A percentile compares a stretch with the other conserved stretches of the same genome.
These are phyloP conservation scores for Eudasyphora cyanicolor DNA, from an alignment of 2,888 invertebrate species.

Conservation along the genomic window DNA sequence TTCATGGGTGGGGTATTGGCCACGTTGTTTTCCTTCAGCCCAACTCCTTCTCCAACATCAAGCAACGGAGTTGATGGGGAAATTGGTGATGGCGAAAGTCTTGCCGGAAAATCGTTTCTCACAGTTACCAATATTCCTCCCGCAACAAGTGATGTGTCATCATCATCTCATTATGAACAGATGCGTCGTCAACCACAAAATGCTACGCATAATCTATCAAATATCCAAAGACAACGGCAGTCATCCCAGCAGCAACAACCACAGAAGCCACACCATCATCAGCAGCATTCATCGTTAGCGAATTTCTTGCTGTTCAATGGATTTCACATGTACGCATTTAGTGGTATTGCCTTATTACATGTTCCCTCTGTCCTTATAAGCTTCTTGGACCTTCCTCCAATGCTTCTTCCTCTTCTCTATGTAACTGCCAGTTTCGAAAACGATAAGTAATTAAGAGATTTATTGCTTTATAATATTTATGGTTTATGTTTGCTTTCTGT, in stretches of 20 bases:
- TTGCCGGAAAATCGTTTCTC: neutral
- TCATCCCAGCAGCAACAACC: neutral
- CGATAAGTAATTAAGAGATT: constrained; percentile 39
- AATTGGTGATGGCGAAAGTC: neutral
- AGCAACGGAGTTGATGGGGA: neutral
- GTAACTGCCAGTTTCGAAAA: constrained; percentile 35
- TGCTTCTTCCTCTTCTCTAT: neutral
- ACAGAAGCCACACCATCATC: constrained; percentile 38
- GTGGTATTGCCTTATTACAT: constrained; percentile 39
- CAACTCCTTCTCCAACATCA: constrained; percentile 34
- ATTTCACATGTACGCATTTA: constrained; percentile 62
- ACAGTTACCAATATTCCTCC: constrained; percentile 5
- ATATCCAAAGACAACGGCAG: constrained; percentile 37
- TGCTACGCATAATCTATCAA: constrained; percentile 39
- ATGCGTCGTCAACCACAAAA: constrained; percentile 38
- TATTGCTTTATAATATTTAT: constrained; percentile 2
- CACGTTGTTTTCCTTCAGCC: constrained; percentile 50
- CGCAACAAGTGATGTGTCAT: constrained; percentile 50
- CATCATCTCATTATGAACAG: constrained; percentile 46
- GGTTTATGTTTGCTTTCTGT: neutral
- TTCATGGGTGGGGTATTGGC: constrained; percentile 57
- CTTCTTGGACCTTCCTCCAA: constrained; percentile 17
- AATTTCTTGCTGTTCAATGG: constrained; percentile 60
- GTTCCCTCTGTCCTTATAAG: neutral
- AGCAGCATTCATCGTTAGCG: constrained; percentile 55